These are phyloP conservation scores for Spilosoma lubricipeda DNA, from an alignment of 2,888 invertebrate species.

Conservation along the genomic window DNA sequence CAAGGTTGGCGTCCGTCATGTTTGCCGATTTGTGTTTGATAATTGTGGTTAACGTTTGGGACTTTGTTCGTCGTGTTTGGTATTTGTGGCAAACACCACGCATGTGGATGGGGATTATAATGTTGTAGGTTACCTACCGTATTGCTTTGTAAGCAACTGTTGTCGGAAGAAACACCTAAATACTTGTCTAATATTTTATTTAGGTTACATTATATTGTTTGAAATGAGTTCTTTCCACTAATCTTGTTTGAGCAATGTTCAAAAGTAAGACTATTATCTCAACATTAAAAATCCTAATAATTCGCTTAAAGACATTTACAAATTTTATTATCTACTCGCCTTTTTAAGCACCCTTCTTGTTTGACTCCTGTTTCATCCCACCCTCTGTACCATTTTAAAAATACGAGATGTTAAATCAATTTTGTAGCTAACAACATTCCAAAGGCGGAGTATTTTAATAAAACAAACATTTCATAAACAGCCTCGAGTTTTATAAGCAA, in stretches of 20 bases:
- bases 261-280: constrained; percentile 1
- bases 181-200: not conserved
- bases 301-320: not conserved
- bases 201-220: not conserved
- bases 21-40: no score
- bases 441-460: constrained; percentile 39
- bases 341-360: not conserved
- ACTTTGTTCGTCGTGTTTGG: no score
- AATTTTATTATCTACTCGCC: constrained; percentile 6
- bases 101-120: no score
- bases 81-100: no score
- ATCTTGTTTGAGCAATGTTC: constrained; percentile 7
- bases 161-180: no score
- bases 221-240: not conserved
- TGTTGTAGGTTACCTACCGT: no score
- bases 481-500: constrained; percentile 43
- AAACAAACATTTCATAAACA: constrained; percentile 42
- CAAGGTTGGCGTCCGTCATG: no score
- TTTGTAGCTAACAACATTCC: constrained; percentile 39
- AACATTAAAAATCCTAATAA: not conserved
- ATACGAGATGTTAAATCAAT: constrained; percentile 36
- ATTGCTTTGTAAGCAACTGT: no score
- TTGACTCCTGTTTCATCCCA: not conserved
- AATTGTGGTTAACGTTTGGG: no score
- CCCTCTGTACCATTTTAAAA: constrained; percentile 23